Base-by-base conservation (phyloP, 2,797 vertebrate genomes). In the Setipinna tenuifilis region DNA sequence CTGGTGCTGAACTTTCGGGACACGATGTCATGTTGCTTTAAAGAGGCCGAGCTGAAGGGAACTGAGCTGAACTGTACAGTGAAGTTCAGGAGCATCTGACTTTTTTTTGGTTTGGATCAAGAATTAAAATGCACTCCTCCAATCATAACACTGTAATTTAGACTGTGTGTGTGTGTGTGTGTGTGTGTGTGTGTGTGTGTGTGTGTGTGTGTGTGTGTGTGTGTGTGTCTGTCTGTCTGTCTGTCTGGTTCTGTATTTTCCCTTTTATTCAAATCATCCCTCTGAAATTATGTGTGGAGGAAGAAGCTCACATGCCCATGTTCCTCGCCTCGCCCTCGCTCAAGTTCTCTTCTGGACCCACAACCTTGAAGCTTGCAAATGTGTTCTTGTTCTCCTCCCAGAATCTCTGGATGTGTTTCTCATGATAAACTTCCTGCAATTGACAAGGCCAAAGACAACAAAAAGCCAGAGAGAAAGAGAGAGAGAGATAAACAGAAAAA, bases 271-370 rank as follows among this genome's bases (percentile, higher is more conserved):
- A 75, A 12, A 81, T 41, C 68, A 41, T 85, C 31, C 10, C 46
- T 61, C 14, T 85, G 28, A 83, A 84, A 86, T 82, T 68, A 86
- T 23, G n/a, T 58, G 88, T 86, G 82, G 61, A 71, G 17, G 81
- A 50, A 59, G 28, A 83, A 83, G 25, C 91, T 94, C 96, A 99
- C 98, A 99, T 99, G 94, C 97, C 98, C 97, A 99, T 98, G 93
- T 99, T 99, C 89, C 98, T 97, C 88, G 98, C 97, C 91, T 99
- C 96, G 14, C 97, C 98, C 95, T 99, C 97, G 92, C 96, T 99
- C 90, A 99, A 86, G 88, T 95, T 95, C 92, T 99, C 98, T 91
- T 99, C 98, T 1, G 98, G 98, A 84, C 98, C 98, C 89, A 99
- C 97, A 88, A 98, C 97, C 93, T 98, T 98, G 92, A 98, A 96